These are phyloP conservation scores for Thunnus thynnus DNA, from an alignment of 2,113 vertebrate genomes.

Conservation along the genomic window DNA sequence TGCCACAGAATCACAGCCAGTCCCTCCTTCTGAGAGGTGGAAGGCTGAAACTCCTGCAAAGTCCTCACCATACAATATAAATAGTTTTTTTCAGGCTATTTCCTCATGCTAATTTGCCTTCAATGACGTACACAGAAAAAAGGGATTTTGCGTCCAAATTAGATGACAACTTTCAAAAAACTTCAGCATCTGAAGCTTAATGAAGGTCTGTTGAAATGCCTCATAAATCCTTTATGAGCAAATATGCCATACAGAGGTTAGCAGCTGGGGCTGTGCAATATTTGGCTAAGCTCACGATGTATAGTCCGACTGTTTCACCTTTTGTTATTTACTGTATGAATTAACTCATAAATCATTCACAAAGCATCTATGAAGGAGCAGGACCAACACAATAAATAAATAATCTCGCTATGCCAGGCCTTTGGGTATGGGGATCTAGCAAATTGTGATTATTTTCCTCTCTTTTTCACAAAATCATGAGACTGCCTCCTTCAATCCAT, in stretches of 20 bases:
- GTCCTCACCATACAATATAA: slow-evolving; percentile 22
- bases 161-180: slow-evolving; percentile 21
- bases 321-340: slow-evolving; percentile 74
- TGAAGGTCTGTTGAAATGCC: slow-evolving; percentile 29
- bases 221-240: slow-evolving; percentile 63
- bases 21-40: slow-evolving; percentile 70
- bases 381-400: slow-evolving; percentile 65
- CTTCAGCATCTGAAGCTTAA: slow-evolving; percentile 13
- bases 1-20: slow-evolving; percentile 52
- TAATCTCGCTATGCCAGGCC: slow-evolving; percentile 46
- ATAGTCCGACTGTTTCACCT: slow-evolving; percentile 47
- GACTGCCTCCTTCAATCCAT: slow-evolving; percentile 25
- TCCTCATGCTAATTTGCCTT: slow-evolving; percentile 38
- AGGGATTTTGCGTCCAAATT: slow-evolving; percentile 27
- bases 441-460: slow-evolving; percentile 8
- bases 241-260: slow-evolving; percentile 45
- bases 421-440: slow-evolving; percentile 28
- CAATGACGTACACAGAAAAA: slow-evolving; percentile 16
- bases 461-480: slow-evolving; percentile 9
- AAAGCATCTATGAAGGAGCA: slow-evolving; percentile 55
- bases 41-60: slow-evolving; percentile 50
- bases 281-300: slow-evolving; percentile 43
- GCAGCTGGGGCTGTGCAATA: slow-evolving; percentile 41
- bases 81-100: slow-evolving; percentile 10
- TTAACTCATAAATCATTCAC: slow-evolving; percentile 77